phyloP scores from a whole-genome alignment of 2,888 invertebrate species.

The Agriotes lineatus region DNA sequence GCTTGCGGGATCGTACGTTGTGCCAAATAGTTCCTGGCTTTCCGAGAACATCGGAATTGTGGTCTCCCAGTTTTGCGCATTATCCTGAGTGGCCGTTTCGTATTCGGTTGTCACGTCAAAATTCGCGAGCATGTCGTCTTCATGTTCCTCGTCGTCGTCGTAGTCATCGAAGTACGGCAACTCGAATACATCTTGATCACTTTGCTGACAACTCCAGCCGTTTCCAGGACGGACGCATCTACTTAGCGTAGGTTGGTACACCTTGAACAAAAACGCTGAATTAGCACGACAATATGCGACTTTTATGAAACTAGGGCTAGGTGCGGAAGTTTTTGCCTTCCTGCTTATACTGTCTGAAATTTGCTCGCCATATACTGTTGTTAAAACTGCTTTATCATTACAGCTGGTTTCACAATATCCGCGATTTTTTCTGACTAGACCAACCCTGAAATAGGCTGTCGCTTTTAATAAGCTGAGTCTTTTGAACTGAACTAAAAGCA shows the following conservation, averaged over 20 bases:
- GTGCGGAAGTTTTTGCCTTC: too few relatives aligned
- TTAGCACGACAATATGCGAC: too few relatives aligned
- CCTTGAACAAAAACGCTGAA: conserved; percentile 8
- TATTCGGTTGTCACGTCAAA: not conserved
- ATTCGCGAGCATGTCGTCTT: not conserved
- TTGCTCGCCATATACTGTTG: too few relatives aligned
- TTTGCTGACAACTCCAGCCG: conserved; percentile 32
- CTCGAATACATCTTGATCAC: conserved; percentile 28
- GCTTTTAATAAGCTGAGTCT: too few relatives aligned
- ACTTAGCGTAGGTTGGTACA: conserved; percentile 35
- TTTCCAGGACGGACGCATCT: conserved; percentile 32
- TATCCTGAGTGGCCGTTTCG: not conserved
- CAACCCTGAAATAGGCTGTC: too few relatives aligned
- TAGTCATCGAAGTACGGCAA: conserved; percentile 13
- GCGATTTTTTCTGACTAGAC: too few relatives aligned
- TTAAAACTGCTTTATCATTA: too few relatives aligned
- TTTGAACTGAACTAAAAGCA: too few relatives aligned
- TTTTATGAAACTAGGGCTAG: too few relatives aligned
- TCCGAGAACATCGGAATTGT: not conserved
- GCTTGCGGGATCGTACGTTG: not conserved
- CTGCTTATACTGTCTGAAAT: too few relatives aligned
- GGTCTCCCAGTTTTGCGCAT: not conserved
- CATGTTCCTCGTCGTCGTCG: conserved; percentile 5
- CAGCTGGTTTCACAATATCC: too few relatives aligned
- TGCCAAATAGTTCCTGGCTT: not conserved